These are phyloP conservation scores for Rhincodon typus DNA, from an alignment of 2,797 vertebrate genomes.

Conservation along the genomic window DNA sequence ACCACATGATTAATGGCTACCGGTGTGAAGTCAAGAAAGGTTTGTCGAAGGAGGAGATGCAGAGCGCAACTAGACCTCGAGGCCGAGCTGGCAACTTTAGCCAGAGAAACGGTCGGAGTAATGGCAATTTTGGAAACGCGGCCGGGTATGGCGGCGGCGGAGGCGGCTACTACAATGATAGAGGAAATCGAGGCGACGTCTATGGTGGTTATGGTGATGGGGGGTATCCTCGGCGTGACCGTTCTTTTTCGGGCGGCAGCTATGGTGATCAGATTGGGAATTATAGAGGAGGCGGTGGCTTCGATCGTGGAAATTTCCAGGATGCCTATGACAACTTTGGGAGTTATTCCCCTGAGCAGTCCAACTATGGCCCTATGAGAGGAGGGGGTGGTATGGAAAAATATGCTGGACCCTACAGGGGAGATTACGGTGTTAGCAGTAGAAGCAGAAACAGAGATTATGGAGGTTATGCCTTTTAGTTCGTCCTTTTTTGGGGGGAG, in stretches of 20 bases:
- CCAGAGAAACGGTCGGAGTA: slow-evolving; percentile 52
- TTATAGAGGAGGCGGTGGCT: slow-evolving; percentile 46
- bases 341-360: slow-evolving; percentile 32
- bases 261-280: slow-evolving; percentile 65
- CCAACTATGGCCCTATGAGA: slow-evolving; percentile 33
- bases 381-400: slow-evolving; percentile 26
- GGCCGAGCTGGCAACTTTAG: slow-evolving; percentile 49
- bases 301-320: slow-evolving; percentile 51
- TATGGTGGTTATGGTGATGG: slow-evolving; percentile 60
- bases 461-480: slow-evolving; percentile 32
- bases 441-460: slow-evolving; percentile 31
- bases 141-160: slow-evolving; percentile 68
- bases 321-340: slow-evolving; percentile 31
- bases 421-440: slow-evolving; percentile 27
- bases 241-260: slow-evolving; percentile 69
- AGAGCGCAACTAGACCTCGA: slow-evolving; percentile 65
- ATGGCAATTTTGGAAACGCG: slow-evolving; percentile 66
- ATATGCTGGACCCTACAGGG: slow-evolving; percentile 31
- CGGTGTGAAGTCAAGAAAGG: slow-evolving; percentile 97
- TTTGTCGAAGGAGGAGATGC: slow-evolving; percentile 91
- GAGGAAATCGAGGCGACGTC: slow-evolving; percentile 57
- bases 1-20: slow-evolving; percentile 86
- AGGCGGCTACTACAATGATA: slow-evolving; percentile 74
- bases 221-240: slow-evolving; percentile 46
- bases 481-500: background rate